Evolutionary conservation across 2,888 invertebrate species (phyloP).

Genomic region (Cosmia pyralina): DNA sequence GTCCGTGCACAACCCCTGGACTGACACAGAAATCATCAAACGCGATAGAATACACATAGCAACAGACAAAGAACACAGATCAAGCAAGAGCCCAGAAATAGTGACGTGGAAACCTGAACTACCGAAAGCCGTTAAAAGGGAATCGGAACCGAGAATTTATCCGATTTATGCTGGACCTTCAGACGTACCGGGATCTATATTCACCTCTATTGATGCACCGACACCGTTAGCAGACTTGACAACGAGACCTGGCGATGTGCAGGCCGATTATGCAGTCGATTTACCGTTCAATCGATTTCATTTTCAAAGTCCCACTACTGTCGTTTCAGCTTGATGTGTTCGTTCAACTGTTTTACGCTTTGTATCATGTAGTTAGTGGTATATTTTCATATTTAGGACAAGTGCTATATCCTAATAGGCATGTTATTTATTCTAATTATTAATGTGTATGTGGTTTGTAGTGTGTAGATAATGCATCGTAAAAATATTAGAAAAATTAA

Average conservation of each 20-base stretch:
- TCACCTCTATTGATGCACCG: conserved; percentile 78
- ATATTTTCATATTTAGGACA: conserved; percentile 80
- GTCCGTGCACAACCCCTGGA: conserved; percentile 73
- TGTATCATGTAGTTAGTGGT: conserved; percentile 76
- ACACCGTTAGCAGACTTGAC: conserved; percentile 79
- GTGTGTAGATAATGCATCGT: conserved; percentile 16
- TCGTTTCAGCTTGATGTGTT: conserved; percentile 88
- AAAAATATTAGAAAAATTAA: not conserved
- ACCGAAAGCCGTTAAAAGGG: conserved; percentile 69
- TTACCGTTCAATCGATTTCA: conserved; percentile 87
- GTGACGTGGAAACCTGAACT: conserved; percentile 75
- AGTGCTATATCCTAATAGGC: conserved; percentile 81
- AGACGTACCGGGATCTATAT: conserved; percentile 68
- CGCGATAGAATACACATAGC: conserved; percentile 77
- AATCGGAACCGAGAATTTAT: conserved; percentile 76
- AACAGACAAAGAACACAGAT: conserved; percentile 63
- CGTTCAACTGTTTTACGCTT: conserved; percentile 74
- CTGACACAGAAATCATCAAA: conserved; percentile 71
- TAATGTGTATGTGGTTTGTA: conserved; percentile 50
- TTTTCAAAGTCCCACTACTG: conserved; percentile 88
- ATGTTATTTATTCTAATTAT: conserved; percentile 78
- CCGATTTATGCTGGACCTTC: conserved; percentile 76
- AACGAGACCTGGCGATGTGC: conserved; percentile 85
- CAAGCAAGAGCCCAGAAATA: conserved; percentile 59
- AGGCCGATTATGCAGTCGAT: conserved; percentile 87